Evolutionary conservation across 2,888 invertebrate genomes (phyloP).

Genomic region (Drosophila recens): DNA sequence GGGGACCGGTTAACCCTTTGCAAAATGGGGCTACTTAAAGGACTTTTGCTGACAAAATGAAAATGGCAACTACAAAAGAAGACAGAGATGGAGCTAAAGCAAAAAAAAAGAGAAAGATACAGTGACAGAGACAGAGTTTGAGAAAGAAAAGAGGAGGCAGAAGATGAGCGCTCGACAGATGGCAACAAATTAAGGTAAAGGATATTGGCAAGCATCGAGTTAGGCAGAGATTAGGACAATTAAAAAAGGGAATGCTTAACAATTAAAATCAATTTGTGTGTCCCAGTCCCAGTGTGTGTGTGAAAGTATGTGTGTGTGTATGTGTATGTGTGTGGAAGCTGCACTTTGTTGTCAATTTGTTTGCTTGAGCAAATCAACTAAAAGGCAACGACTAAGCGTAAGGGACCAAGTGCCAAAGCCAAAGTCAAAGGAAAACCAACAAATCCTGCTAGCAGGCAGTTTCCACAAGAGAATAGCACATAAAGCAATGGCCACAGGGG

Average conservation of each 20-base stretch:
- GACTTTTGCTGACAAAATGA: conserved; percentile 77
- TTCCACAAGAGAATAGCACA: conserved; percentile 17
- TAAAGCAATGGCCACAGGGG: neutral
- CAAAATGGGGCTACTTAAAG: conserved; percentile 74
- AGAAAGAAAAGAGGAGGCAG: conserved; percentile 6
- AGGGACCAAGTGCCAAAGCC: conserved; percentile 45
- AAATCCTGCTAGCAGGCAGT: conserved; percentile 27
- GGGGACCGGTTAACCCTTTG: conserved; percentile 76
- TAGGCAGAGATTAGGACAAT: conserved; percentile 77
- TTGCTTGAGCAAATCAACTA: conserved; percentile 75
- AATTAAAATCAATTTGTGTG: conserved; percentile 79
- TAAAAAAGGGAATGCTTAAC: conserved; percentile 81
- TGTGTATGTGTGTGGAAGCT: conserved; percentile 41
- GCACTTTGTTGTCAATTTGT: conserved; percentile 75
- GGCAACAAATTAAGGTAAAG: conserved; percentile 62
- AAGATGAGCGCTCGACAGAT: conserved; percentile 24
- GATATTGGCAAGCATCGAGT: conserved; percentile 68
- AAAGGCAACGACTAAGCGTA: conserved; percentile 58
- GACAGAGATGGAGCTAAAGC: neutral
- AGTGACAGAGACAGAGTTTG: neutral
- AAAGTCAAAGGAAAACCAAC: conserved; percentile 47
- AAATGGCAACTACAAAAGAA: conserved; percentile 59
- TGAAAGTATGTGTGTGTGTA: conserved; percentile 13
- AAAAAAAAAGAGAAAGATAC: neutral
- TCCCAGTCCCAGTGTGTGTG: conserved; percentile 18